Evolutionary conservation across 2,888 invertebrate genomes (phyloP).

Genomic region (Phalera bucephala): DNA sequence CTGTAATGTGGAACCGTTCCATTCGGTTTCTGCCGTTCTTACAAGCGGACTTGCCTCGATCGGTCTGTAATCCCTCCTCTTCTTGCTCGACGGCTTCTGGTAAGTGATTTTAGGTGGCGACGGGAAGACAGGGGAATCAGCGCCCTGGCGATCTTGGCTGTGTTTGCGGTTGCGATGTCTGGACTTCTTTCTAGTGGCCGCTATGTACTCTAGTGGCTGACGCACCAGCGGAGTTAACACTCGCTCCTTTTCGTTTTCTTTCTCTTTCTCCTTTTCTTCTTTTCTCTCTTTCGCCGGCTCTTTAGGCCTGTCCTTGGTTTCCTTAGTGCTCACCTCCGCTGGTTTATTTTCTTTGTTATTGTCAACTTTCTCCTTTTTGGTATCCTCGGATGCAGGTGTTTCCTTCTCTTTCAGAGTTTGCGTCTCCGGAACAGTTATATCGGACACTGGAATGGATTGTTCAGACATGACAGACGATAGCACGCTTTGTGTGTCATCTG

Average conservation of each 20-base stretch:
- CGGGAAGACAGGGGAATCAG: conserved; percentile 87
- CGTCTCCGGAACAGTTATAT: conserved; percentile 82
- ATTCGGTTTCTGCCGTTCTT: conserved; percentile 68
- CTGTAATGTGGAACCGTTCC: conserved; percentile 89
- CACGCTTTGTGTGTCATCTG: conserved; percentile 89
- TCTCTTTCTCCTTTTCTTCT: conserved; percentile 44
- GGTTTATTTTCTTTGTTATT: conserved; percentile 64
- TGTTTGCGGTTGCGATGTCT: conserved; percentile 86
- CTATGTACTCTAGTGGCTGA: conserved; percentile 89
- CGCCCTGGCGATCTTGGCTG: conserved; percentile 84
- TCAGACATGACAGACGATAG: conserved; percentile 90
- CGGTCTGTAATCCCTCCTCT: conserved; percentile 83
- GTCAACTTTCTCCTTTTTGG: conserved; percentile 56
- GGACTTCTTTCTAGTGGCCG: conserved; percentile 87
- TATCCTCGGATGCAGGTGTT: conserved; percentile 47
- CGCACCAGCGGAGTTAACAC: conserved; percentile 86
- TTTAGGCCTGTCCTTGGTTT: conserved; percentile 53
- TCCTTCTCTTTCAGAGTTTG: conserved; percentile 79
- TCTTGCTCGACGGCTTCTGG: conserved; percentile 80
- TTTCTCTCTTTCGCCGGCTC: conserved; percentile 43
- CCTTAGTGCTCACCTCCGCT: conserved; percentile 52
- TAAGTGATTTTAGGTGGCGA: conserved; percentile 86
- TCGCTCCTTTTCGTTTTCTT: conserved; percentile 69
- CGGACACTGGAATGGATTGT: conserved; percentile 87
- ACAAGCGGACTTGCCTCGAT: conserved; percentile 80